These are phyloP conservation scores for Aptenodytes patagonicus DNA, from an alignment of 2,113 vertebrate species.

Conservation along the genomic window DNA sequence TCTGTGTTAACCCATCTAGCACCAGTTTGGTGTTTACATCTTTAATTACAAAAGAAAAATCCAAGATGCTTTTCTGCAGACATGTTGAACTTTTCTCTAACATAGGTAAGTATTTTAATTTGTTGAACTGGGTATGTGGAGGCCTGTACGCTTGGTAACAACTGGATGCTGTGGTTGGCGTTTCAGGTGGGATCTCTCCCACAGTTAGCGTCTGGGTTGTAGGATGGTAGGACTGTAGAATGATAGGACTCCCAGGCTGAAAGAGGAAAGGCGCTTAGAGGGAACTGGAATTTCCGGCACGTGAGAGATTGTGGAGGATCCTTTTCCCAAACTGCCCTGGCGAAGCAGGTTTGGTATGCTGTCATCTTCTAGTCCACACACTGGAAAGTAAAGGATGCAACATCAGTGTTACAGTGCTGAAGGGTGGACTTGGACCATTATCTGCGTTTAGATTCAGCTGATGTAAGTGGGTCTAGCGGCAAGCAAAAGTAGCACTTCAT, in stretches of 20 bases:
- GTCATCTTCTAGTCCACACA: background rate
- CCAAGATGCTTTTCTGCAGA: background rate
- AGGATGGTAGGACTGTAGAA: background rate
- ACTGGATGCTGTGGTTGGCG: accelerated
- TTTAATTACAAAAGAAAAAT: background rate
- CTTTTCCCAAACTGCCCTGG: background rate
- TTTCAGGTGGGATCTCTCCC: background rate
- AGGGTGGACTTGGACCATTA: background rate
- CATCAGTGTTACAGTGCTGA: background rate
- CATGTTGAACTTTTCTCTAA: background rate
- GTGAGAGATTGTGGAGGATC: background rate
- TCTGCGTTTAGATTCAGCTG: background rate
- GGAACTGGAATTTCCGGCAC: background rate
- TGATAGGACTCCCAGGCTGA: background rate
- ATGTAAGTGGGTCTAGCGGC: background rate
- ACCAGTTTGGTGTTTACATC: background rate
- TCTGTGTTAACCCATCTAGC: background rate
- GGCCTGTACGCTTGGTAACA: background rate
- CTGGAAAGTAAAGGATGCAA: background rate
- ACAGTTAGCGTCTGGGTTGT: background rate
- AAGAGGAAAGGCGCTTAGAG: background rate
- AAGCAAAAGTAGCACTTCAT: background rate
- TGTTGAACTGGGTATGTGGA: background rate
- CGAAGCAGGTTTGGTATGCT: background rate
- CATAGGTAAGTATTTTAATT: background rate